phyloP scores from a whole-genome alignment of 2,888 invertebrate species.

The Holacanthella duospinosa region DNA sequence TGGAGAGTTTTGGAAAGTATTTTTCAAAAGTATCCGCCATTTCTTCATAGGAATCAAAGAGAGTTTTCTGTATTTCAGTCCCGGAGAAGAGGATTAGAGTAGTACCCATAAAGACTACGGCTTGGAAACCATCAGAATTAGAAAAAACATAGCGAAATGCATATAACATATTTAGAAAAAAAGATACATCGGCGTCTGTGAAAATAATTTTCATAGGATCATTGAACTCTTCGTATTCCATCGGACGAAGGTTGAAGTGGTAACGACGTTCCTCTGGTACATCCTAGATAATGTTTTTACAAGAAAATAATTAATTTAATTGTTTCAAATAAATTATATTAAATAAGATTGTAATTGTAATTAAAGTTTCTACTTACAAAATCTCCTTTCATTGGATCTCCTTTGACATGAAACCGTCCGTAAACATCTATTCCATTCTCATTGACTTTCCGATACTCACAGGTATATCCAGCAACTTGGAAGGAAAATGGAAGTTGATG shows the following conservation, averaged over 20 bases:
- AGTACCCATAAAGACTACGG: background rate
- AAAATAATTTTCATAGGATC: background rate
- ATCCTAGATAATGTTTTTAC: background rate
- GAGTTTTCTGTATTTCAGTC: background rate
- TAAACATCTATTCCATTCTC: background rate
- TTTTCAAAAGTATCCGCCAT: background rate
- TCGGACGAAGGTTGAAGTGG: background rate
- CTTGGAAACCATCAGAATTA: background rate
- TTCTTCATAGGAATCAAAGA: background rate
- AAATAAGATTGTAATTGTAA: too few relatives aligned
- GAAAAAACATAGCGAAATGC: background rate
- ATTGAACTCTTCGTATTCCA: background rate
- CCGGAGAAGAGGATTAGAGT: background rate
- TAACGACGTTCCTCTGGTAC: background rate
- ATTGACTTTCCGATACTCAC: background rate
- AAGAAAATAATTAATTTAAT: background rate
- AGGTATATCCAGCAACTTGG: background rate
- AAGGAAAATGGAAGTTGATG: background rate
- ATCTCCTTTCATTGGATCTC: conserved; percentile 5
- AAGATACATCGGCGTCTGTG: background rate
- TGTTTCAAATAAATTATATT: background rate
- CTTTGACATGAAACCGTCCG: background rate
- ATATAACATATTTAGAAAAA: background rate
- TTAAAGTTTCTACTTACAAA: too few relatives aligned
- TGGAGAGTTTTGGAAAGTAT: background rate